A percentile compares a stretch with the other conserved stretches of the same genome.
phyloP scores from a whole-genome alignment of 2,888 invertebrate species.

The Ganaspis brasiliensis region DNA sequence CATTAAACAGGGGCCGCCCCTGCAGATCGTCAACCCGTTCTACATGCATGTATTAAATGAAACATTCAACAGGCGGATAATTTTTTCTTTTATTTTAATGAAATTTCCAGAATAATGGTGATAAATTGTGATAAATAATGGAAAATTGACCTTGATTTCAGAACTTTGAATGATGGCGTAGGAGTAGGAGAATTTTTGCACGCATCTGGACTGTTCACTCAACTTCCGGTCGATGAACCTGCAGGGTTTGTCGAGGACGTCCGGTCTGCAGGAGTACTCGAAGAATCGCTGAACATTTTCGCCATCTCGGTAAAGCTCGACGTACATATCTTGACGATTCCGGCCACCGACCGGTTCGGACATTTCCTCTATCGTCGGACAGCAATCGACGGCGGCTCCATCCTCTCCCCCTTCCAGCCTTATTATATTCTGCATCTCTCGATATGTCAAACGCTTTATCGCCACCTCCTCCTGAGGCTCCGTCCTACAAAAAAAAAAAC shows the following conservation, averaged over 20 bases:
- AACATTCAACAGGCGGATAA: background rate
- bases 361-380: slow-evolving; percentile 90
- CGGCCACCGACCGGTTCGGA: slow-evolving; percentile 89
- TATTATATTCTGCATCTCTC: slow-evolving; percentile 85
- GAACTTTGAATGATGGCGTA: slow-evolving; percentile 90
- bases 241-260: slow-evolving; percentile 88
- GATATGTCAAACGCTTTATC: slow-evolving; percentile 83
- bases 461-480: slow-evolving; percentile 79
- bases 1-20: too few species aligned
- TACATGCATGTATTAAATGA: background rate
- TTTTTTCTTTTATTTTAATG: too few species aligned
- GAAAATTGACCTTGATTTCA: slow-evolving; percentile 75
- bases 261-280: slow-evolving; percentile 89
- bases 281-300: slow-evolving; percentile 88
- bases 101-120: background rate
- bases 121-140: background rate
- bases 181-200: slow-evolving; percentile 91
- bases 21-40: too few species aligned
- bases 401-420: slow-evolving; percentile 82
- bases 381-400: slow-evolving; percentile 86
- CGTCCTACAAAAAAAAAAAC: slow-evolving; percentile 58
- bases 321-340: slow-evolving; percentile 87
- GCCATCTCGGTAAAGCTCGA: slow-evolving; percentile 88
- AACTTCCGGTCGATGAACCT: slow-evolving; percentile 87
- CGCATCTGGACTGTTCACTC: slow-evolving; percentile 88